A percentile compares a stretch with the other conserved stretches of the same genome.
phyloP scores from a whole-genome alignment of 2,113 vertebrate species.

The Halcyon senegalensis region DNA sequence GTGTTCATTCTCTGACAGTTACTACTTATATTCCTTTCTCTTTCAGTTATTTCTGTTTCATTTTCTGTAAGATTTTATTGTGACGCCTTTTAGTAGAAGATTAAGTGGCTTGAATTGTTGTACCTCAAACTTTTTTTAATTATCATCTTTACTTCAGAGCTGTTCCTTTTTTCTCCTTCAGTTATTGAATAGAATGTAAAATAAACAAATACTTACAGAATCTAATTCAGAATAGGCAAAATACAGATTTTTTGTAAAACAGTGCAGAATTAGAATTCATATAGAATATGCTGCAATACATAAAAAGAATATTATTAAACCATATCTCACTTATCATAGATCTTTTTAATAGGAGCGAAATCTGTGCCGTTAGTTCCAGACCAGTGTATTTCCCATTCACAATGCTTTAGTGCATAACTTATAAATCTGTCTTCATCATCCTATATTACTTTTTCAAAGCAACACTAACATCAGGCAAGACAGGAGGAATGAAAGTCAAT shows the following conservation, averaged over 20 bases:
- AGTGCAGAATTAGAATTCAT: constrained; percentile 11
- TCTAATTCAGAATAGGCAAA: constrained; percentile 27
- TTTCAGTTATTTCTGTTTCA: not conserved
- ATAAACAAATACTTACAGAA: not conserved
- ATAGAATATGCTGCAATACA: constrained; percentile 28
- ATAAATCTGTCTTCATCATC: constrained; percentile 69
- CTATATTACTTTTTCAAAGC: constrained; percentile 68
- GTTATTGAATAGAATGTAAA: constrained; percentile 13
- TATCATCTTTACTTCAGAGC: not conserved
- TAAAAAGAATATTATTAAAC: constrained; percentile 55
- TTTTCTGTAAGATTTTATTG: not conserved
- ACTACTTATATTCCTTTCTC: not conserved
- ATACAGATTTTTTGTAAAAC: constrained; percentile 55
- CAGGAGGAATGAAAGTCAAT: constrained; percentile 68
- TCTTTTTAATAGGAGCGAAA: constrained; percentile 65
- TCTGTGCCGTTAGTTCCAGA: constrained; percentile 65
- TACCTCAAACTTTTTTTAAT: not conserved
- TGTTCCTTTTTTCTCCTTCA: not conserved
- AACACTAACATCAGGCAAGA: constrained; percentile 48
- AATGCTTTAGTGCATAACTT: constrained; percentile 67
- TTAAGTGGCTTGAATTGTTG: not conserved
- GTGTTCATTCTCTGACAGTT: not conserved
- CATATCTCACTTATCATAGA: constrained; percentile 41
- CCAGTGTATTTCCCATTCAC: constrained; percentile 63
- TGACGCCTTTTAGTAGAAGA: not conserved